These are phyloP conservation scores for Nephrotoma guestfalica DNA, from an alignment of 2,888 invertebrate genomes.

Conservation along the genomic window DNA sequence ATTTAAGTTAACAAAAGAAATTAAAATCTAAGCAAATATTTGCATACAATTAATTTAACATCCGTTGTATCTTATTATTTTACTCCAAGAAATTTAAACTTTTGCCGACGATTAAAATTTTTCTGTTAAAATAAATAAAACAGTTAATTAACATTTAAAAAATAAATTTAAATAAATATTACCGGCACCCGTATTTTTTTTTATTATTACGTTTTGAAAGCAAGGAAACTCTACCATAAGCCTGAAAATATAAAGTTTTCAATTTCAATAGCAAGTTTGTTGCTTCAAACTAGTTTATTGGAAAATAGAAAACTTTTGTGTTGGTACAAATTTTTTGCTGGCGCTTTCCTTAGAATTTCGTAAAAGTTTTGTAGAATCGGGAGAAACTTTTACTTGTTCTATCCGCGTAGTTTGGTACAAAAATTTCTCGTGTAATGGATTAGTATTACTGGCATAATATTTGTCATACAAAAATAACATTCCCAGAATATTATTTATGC, in stretches of 20 bases:
- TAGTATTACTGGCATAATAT: too few species aligned
- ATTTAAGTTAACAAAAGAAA: background rate
- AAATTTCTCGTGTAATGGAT: too few species aligned
- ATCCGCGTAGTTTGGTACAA: too few species aligned
- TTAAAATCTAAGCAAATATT: background rate
- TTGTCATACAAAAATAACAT: background rate
- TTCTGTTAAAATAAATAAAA: background rate
- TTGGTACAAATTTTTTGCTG: background rate
- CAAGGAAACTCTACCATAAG: background rate
- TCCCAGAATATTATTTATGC: too few species aligned
- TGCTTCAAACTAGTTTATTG: background rate
- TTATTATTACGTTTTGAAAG: background rate
- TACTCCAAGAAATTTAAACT: background rate
- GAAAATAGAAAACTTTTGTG: background rate
- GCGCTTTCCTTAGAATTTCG: background rate
- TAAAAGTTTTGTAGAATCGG: background rate
- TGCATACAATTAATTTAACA: background rate
- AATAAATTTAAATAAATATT: background rate
- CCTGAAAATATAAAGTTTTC: background rate
- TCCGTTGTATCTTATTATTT: background rate
- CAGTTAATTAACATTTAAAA: background rate
- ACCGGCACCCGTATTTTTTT: background rate
- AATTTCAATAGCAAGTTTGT: background rate
- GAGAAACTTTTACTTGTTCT: background rate
- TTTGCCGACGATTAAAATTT: background rate